These are phyloP conservation scores for Camptogramma bilineatum DNA, from an alignment of 2,888 invertebrate genomes.

Conservation along the genomic window DNA sequence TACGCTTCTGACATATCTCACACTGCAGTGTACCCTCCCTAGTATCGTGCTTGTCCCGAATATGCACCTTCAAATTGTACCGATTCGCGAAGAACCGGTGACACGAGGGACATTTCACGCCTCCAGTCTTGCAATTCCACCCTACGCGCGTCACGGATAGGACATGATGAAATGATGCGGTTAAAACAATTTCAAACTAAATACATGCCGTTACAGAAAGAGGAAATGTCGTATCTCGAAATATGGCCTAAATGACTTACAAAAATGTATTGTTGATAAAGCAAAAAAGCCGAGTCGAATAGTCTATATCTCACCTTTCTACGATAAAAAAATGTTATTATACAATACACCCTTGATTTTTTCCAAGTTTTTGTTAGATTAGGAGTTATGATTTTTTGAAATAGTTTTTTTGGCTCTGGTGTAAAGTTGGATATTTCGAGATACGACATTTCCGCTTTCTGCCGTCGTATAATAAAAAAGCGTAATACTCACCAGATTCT, in stretches of 20 bases:
- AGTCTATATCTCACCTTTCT: no score
- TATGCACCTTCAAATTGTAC: conserved; percentile 89
- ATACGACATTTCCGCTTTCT: no score
- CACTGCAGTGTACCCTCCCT: conserved; percentile 88
- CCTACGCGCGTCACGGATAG: conserved; percentile 52
- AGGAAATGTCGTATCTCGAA: no score
- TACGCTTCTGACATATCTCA: conserved; percentile 88
- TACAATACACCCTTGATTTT: no score
- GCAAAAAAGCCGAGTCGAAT: no score
- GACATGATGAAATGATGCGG: neutral
- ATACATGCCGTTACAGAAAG: conserved; percentile 11
- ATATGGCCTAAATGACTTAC: no score
- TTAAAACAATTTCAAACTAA: conserved; percentile 15
- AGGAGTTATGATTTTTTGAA: no score
- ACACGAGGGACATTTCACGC: conserved; percentile 87
- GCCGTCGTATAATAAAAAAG: neutral
- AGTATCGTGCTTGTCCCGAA: conserved; percentile 89
- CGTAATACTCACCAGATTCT: conserved; percentile 68
- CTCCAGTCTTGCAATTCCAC: conserved; percentile 81
- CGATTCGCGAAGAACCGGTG: conserved; percentile 88
- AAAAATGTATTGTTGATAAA: no score
- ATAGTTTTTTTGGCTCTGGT: no score
- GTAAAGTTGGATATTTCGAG: no score
- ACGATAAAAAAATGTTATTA: no score
- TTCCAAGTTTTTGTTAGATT: no score